Evolutionary conservation across 2,888 invertebrate species (phyloP), one percentile per base, ranked within the genome.

Genomic region (Meloe dianella): DNA sequence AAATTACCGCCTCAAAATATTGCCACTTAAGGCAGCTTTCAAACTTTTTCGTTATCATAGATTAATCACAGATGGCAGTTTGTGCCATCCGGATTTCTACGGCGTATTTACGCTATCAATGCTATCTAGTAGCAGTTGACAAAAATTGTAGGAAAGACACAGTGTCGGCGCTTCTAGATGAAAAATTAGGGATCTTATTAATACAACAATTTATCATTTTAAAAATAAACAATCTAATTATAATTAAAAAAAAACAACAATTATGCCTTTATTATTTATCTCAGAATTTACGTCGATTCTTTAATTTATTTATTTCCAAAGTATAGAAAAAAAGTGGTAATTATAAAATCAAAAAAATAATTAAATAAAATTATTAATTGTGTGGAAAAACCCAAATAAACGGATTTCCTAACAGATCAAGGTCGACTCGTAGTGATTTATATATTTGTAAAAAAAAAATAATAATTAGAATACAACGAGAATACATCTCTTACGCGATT

Each of bases 301-400:
- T 17, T 7, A 41, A 41, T 41, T 41, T 41, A 41, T 41, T 41
- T 41, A 6, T 17, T 17, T 8, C 6, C 17, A 41, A 41, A 41
- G n/a, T 41, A 41, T 17, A 17, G 5, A n/a, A 17, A 41, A 41
- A 41, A 41, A 17, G 6, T 5, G 14, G 14, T 41, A 41, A 41
- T 41, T 41, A 41, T n/a, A n/a, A 41, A 7, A 17, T n/a, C 7
- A 5, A 35, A 10, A 8, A 17, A 12, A 35, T 12, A 14, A 10
- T 32, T 41, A 17, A 41, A n/a, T 41, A 5, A 17, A 17, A 7
- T 17, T 35, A 5, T 35, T 35, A 5, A 35, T 12, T n/a, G 32
- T 32, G 14, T 47, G 47, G 47, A 47, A 47, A 47, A 47, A 47
- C 47, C 47, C 47, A 47, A 47, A 20, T 47, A 47, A 47, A 41